Evolutionary conservation across 2,888 invertebrate species (phyloP), one percentile per base, ranked within the genome.

Genomic region (Spicauda simplicius): DNA sequence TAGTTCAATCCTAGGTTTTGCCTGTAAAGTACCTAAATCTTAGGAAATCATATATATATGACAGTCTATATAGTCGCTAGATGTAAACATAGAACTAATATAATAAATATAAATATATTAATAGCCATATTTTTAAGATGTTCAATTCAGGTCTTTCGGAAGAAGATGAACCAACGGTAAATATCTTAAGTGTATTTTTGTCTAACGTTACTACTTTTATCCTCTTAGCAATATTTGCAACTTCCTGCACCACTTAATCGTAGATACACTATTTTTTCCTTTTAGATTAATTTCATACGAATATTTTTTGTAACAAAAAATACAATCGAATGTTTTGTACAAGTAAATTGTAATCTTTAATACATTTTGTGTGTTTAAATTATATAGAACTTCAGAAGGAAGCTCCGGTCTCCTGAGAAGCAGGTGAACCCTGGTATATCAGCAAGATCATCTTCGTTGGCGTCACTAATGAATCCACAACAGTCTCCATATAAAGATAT

Each of bases 361-460:
- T 25, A 25, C 25, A 45, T 10, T 3, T 3, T 45, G 14, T 45
- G n/a, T 14, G 3, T n/a, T 25, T 25, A 33, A 58, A 74, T 70
- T 20, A 54, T 79, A 68, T 81, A 96, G 96, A 95, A 96, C 78
- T 96, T 96, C 79, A 94, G 94, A 76, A 94, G 95, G 77, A 93
- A 94, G 55, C 80, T 96, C 70, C 91, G 92, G 45, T 91, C 94
- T 20, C 93, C 95, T 0, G 94, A 95, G 73, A 92, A 89, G 73
- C 87, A 87, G 73, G 79, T 82, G 16, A 90, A 74, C 76, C 74
- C 83, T 1, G 91, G 91, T 2, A 86, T 88, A 75, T 88, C 86
- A 70, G 94, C 84, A 71, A 87, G 79, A 70, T 94, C 85, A 64
- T 92, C 81, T 72, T 95, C 93, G 0, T 76, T 93, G 66, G 93